These are phyloP conservation scores for Glossosoma conforme DNA, from an alignment of 1,140 invertebrate genomes.

Conservation along the genomic window DNA sequence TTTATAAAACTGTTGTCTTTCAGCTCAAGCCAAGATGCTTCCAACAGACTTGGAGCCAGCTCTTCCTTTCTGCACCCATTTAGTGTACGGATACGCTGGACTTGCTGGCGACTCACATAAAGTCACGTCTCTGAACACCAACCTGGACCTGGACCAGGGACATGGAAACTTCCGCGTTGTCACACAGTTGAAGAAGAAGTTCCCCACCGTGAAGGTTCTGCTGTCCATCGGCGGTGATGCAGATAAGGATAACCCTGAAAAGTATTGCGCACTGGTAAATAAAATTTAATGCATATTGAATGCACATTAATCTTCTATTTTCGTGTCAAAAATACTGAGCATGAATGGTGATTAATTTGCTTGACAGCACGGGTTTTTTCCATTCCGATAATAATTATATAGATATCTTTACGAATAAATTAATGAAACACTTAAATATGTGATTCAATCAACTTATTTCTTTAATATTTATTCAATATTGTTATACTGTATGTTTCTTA, in stretches of 20 bases:
- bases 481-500: no score
- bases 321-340: no score
- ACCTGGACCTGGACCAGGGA: slow-evolving; percentile 63
- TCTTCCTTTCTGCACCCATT: slow-evolving; percentile 74
- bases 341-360: no score
- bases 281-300: no score
- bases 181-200: slow-evolving; percentile 65
- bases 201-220: slow-evolving; percentile 69
- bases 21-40: slow-evolving; percentile 76
- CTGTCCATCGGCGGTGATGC: slow-evolving; percentile 70
- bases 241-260: slow-evolving; percentile 57
- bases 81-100: slow-evolving; percentile 82
- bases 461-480: no score
- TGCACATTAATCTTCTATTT: no score
- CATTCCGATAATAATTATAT: no score
- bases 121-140: slow-evolving; percentile 61
- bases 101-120: slow-evolving; percentile 68
- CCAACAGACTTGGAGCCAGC: slow-evolving; percentile 67
- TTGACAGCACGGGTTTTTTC: no score
- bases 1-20: no score
- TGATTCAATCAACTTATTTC: no score
- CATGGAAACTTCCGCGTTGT: slow-evolving; percentile 66
- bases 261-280: slow-evolving; percentile 59
- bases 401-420: no score
- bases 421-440: no score